Percentiles rank a stretch among this genome's conserved stretches.
Conservation (phyloP, 2,113 vertebrate species). For the Hipposideros armiger region DNA sequence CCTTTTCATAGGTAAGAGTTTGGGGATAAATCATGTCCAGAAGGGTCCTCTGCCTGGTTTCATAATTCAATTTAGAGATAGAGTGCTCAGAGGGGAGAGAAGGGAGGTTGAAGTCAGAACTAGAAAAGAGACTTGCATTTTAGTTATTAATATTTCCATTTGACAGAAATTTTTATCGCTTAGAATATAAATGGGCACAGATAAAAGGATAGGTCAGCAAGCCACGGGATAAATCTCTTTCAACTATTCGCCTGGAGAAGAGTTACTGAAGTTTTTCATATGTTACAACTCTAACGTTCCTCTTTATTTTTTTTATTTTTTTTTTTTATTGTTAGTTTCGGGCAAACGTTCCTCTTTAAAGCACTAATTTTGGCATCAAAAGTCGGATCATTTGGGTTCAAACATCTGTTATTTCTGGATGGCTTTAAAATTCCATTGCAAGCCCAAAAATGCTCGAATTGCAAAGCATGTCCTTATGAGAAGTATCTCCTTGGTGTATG, state of each 20-base stretch:
- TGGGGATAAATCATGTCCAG: conserved; percentile 18
- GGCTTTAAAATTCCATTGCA: conserved; percentile 82
- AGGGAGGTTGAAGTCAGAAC: conserved; percentile 28
- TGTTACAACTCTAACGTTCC: conserved; percentile 41
- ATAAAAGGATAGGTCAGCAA: conserved; percentile 61
- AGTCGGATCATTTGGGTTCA: conserved; percentile 74
- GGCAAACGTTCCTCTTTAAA: conserved; percentile 32
- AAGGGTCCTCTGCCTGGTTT: background rate
- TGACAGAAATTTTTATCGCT: conserved; percentile 58
- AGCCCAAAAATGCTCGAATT: conserved; percentile 78
- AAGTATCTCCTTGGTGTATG: conserved; percentile 40
- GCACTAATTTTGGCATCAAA: conserved; percentile 73
- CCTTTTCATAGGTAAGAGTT: background rate
- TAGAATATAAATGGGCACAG: conserved; percentile 48
- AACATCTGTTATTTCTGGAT: conserved; percentile 84
- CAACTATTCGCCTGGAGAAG: conserved; percentile 10
- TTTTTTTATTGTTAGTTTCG: no score
- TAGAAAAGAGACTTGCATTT: conserved; percentile 18
- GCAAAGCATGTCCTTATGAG: conserved; percentile 72
- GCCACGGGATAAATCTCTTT: conserved; percentile 60
- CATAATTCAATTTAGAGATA: conserved; percentile 3
- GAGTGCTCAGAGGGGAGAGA: background rate
- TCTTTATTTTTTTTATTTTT: background rate
- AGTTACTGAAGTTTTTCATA: conserved; percentile 50
- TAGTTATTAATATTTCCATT: conserved; percentile 56